Evolutionary conservation across 2,113 vertebrate genomes (phyloP), one percentile per base, ranked within the genome.

Genomic region (Platysteira castanea): DNA sequence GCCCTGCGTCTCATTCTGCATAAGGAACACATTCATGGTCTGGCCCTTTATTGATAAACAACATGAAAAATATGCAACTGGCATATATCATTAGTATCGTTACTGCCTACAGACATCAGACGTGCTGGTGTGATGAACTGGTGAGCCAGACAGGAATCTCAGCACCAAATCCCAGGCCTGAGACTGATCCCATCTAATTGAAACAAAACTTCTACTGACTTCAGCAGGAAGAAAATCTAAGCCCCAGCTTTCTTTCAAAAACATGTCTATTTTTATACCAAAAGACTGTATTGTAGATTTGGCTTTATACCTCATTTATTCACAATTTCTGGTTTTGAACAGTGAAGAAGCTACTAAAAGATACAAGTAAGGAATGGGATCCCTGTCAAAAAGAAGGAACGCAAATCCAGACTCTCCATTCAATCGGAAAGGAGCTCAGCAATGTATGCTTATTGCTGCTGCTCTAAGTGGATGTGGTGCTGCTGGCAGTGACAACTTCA

Each of bases 31-130:
- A 89, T 90, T 93, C 60, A 46, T 16, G 81, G 23, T 90, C 73
- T 94, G 85, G 90, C 64, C 75, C 69, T 88, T 88, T 79, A 92
- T 82, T 75, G 90, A 93, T 93, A 95, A 96, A 96, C 88, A 97
- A 84, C 37, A 87, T 4, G 23, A 94, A 87, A 96, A 96, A 89
- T 81, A 52, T 86, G 68, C n/a, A 95, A 89, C 76, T 93, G 86
- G 93, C 73, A 92, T 81, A 31, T 60, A 78, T 81, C 37, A 59
- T 92, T 74, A 42, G 18, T 79, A 49, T 78, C n/a, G 39, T 59
- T 64, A 37, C n/a, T 89, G 88, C 76, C 68, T 93, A 90, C 76
- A 85, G 82, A 87, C 82, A 90, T 91, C 75, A 97, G 92, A 75
- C 37, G 26, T 78, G 64, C 79, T 74, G 85, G 28, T 94, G 73